Conservation (phyloP, 2,113 vertebrate genomes). For the Nothoprocta perdicaria region DNA sequence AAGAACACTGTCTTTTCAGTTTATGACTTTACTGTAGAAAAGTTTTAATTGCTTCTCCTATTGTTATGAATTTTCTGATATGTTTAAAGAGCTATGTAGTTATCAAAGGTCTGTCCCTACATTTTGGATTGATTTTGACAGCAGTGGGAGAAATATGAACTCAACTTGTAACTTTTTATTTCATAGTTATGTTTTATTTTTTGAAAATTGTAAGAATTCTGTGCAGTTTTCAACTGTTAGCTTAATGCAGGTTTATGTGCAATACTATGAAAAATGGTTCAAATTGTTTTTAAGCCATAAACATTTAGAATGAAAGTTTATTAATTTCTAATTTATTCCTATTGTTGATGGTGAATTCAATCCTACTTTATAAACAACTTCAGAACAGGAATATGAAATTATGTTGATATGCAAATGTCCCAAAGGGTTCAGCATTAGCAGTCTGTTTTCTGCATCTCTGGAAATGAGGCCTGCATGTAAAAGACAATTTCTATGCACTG, state of each 20-base stretch:
- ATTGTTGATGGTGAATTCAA: neutral
- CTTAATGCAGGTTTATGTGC: slow-evolving; percentile 30
- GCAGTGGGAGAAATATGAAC: neutral
- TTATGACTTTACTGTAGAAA: slow-evolving; percentile 7
- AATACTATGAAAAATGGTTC: slow-evolving; percentile 6
- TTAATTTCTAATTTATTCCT: neutral
- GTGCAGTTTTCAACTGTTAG: neutral
- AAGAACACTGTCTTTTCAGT: neutral
- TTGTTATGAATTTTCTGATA: neutral
- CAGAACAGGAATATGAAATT: neutral
- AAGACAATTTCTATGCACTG: neutral
- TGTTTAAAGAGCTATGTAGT: neutral
- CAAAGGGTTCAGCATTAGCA: neutral
- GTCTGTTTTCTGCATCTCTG: neutral
- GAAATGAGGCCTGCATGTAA: neutral
- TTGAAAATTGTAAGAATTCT: neutral
- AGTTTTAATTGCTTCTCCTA: neutral
- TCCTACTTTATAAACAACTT: neutral
- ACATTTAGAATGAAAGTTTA: neutral
- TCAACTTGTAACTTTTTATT: neutral
- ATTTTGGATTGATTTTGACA: neutral
- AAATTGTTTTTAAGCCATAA: neutral
- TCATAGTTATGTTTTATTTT: slow-evolving; percentile 10
- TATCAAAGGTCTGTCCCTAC: neutral
- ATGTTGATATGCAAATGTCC: neutral